Evolutionary conservation across 2,888 invertebrate species (phyloP).

Genomic region (Charanyca ferruginea): DNA sequence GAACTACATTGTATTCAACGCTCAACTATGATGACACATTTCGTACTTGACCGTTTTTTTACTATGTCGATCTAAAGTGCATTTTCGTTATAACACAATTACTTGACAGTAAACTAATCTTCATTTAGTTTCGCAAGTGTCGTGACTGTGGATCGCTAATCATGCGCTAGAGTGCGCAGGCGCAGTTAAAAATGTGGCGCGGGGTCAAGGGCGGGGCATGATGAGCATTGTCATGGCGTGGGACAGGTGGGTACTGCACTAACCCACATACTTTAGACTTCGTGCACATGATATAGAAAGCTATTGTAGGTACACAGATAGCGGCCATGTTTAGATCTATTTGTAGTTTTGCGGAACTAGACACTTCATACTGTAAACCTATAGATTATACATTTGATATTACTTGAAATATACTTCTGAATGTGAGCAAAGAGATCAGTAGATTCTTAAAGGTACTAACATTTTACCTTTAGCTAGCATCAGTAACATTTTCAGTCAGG

Average conservation of each 20-base stretch:
- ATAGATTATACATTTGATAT: no score
- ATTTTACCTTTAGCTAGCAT: no score
- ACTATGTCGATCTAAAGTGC: constrained; percentile 33
- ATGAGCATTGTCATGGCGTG: constrained; percentile 63
- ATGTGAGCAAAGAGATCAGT: no score
- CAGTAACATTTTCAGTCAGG: no score
- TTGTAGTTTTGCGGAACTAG: background rate
- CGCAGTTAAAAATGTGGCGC: constrained; percentile 72
- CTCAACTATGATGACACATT: background rate
- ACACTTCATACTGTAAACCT: no score
- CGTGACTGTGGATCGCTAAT: constrained; percentile 80
- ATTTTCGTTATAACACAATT: constrained; percentile 54
- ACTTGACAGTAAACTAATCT: constrained; percentile 62
- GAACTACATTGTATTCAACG: no score
- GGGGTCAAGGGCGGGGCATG: constrained; percentile 65
- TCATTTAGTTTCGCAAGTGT: constrained; percentile 74
- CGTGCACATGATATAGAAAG: constrained; percentile 20
- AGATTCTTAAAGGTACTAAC: no score
- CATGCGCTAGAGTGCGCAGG: constrained; percentile 66
- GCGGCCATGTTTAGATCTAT: background rate
- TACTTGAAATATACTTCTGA: no score
- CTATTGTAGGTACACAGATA: background rate
- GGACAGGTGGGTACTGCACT: constrained; percentile 61
- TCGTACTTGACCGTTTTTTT: constrained; percentile 17
- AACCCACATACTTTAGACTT: constrained; percentile 47